Evolutionary conservation across 2,113 vertebrate species (phyloP).

Genomic region (Zosterops borbonicus): DNA sequence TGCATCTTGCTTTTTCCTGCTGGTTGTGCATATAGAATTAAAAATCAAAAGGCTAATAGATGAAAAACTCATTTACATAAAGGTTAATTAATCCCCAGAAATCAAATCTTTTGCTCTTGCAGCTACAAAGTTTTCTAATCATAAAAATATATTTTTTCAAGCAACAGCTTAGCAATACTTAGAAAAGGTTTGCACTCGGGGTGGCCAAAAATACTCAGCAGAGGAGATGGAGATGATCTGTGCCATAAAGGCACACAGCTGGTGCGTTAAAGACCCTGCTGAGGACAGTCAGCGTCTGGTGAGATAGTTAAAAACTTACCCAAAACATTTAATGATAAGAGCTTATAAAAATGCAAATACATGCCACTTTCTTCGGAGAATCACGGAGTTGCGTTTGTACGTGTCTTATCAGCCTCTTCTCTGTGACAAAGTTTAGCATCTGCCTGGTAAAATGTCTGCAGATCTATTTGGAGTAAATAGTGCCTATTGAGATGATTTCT

Average conservation of each 20-base stretch:
- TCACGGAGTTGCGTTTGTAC: rapidly evolving
- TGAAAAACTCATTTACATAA: background rate
- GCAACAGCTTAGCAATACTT: background rate
- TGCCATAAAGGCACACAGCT: background rate
- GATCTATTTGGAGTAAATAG: background rate
- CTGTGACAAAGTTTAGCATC: background rate
- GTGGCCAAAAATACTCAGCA: background rate
- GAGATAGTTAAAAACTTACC: background rate
- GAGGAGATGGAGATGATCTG: background rate
- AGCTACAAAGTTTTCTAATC: background rate
- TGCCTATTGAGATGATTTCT: background rate
- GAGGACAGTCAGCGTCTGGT: background rate
- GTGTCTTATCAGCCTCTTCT: background rate
- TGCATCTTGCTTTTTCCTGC: background rate
- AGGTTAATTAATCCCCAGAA: background rate
- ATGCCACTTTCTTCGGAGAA: background rate
- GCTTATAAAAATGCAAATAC: background rate
- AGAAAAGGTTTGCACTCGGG: background rate
- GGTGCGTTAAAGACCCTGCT: background rate
- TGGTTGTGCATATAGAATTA: background rate
- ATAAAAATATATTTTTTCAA: background rate
- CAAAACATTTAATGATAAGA: background rate
- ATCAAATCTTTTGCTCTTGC: background rate
- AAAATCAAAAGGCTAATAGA: background rate
- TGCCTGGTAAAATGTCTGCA: background rate